Base-by-base conservation (phyloP, 2,888 invertebrate species). In the Meganola albula region DNA sequence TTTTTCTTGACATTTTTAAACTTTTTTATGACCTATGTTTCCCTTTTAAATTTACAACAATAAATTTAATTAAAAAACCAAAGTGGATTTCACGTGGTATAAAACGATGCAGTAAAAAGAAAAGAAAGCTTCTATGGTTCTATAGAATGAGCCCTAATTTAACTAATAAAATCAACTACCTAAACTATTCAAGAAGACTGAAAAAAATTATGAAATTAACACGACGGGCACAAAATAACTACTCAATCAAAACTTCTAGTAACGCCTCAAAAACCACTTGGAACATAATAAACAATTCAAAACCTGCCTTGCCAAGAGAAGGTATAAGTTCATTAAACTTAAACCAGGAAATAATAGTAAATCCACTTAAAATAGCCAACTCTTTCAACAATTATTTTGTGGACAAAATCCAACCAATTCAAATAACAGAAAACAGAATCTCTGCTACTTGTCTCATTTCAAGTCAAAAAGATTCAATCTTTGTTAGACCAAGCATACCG, bases 21-120 rank as follows among this genome's bases (percentile, higher is more conserved):
- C 26, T 26, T 2, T 26, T 26, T 14, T 26, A 26, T 14, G 16
- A 26, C n/a, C 10, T 26, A 14, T 16, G 26, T 5, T 26, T 26
- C 10, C 21, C n/a, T n/a, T n/a, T n/a, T n/a, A n/a, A n/a, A n/a
- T n/a, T n/a, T n/a, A n/a, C n/a, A 21, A 21, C 2, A 21, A 8
- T 4, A 21, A 7, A 21, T 10, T 21, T 21, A 21, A 3, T 1
- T 21, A n/a, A 21, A 21, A 6, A 10, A 21, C 21, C 21, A n/a
- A n/a, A n/a, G n/a, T 21, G 4, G 9, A 21, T 3, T 21, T 10
- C n/a, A 4, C 21, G 1, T 10, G 2, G 4, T 3, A 21, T 3
- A 21, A 21, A 21, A n/a, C 2, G 4, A n/a, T 2, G 3, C 7
- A 21, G n/a, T 4, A 10, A 2, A 21, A 21, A 21, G 2, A 21